A percentile compares a stretch with the other conserved stretches of the same genome.
Conservation (phyloP, 1,140 invertebrate genomes). For the Mya arenaria region DNA sequence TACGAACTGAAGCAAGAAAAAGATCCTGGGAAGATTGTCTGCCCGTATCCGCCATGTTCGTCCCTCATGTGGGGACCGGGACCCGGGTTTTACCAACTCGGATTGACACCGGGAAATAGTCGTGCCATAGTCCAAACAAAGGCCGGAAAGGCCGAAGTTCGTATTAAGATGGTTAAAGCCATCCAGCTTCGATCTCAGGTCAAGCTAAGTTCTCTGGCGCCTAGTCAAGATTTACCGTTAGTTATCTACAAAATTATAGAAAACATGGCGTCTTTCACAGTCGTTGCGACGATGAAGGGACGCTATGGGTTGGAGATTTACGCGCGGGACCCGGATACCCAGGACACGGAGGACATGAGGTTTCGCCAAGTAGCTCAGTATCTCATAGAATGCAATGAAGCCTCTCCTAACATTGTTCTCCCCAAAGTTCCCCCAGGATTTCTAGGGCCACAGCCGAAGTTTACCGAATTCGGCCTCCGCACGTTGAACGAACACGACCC, state of each 20-base stretch:
- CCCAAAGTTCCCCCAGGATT: constrained; percentile 79
- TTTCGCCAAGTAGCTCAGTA: constrained; percentile 80
- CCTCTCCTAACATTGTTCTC: constrained; percentile 68
- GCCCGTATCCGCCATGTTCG: constrained; percentile 79
- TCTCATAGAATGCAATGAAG: constrained; percentile 77
- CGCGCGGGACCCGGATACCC: constrained; percentile 77
- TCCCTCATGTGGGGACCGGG: constrained; percentile 79
- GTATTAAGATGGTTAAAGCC: constrained; percentile 67
- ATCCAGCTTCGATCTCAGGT: constrained; percentile 51
- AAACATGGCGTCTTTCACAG: constrained; percentile 76
- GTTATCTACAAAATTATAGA: constrained; percentile 71
- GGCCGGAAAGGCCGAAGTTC: constrained; percentile 67
- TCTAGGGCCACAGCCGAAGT: constrained; percentile 79
- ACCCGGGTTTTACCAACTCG: constrained; percentile 73
- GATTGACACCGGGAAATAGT: constrained; percentile 72
- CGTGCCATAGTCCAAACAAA: constrained; percentile 73
- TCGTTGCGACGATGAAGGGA: constrained; percentile 75
- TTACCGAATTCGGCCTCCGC: constrained; percentile 73
- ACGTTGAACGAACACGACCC: constrained; percentile 77
- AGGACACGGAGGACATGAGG: constrained; percentile 76
- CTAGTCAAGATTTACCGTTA: constrained; percentile 17
- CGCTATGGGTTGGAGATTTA: constrained; percentile 81
- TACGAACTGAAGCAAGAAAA: constrained; percentile 77
- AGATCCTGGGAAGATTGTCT: constrained; percentile 53
- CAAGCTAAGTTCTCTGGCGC: constrained; percentile 30